Conservation (phyloP, 2,888 invertebrate species). For the Lysandra coridon region DNA sequence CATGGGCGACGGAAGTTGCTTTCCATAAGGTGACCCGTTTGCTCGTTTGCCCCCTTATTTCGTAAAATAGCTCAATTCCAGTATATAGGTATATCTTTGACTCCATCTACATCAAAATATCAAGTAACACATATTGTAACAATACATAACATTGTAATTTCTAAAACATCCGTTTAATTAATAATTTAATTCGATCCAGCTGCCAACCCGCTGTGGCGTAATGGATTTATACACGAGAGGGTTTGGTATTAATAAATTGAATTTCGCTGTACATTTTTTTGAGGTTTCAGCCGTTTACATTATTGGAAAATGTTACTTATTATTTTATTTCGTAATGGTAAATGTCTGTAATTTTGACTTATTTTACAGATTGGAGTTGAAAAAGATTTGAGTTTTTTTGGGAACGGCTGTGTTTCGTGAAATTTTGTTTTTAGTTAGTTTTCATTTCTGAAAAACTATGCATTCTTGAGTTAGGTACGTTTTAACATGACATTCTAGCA, state of each 20-base stretch:
- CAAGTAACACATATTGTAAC: neutral
- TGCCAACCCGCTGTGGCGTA: neutral
- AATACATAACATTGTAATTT: neutral
- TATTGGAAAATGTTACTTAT: neutral
- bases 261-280: neutral
- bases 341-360: neutral
- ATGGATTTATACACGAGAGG: slow-evolving; percentile 2
- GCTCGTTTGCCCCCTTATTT: too few relatives aligned
- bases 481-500: too few relatives aligned
- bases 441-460: too few relatives aligned
- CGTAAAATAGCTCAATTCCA: too few relatives aligned
- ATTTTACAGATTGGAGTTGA: neutral
- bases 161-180: slow-evolving; percentile 8
- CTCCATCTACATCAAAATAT: neutral
- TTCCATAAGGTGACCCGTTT: too few relatives aligned
- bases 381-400: neutral
- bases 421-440: too few relatives aligned
- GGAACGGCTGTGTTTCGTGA: neutral
- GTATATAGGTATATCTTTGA: neutral
- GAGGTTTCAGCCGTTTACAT: neutral
- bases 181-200: neutral
- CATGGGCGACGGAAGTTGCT: too few relatives aligned
- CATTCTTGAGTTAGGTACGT: too few relatives aligned
- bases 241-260: neutral
- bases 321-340: neutral